These are phyloP conservation scores for Beris morrisii DNA, from an alignment of 2,888 invertebrate species.

Conservation along the genomic window DNA sequence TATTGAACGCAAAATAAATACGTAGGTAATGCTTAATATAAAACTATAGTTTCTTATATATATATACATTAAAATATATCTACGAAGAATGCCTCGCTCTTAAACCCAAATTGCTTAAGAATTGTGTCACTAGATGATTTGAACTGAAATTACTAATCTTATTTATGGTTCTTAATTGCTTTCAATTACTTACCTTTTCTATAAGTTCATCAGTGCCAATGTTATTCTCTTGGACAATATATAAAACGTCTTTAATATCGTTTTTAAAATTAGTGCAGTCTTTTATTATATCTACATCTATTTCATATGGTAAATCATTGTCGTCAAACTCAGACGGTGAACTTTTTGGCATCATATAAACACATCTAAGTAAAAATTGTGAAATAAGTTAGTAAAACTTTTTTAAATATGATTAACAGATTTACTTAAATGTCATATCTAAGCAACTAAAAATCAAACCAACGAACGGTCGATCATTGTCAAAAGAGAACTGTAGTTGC, in stretches of 20 bases:
- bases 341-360: constrained; percentile 41
- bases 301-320: constrained; percentile 39
- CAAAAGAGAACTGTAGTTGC: constrained; percentile 54
- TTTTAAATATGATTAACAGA: neutral
- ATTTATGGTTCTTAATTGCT: neutral
- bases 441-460: constrained; percentile 42
- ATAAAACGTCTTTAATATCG: constrained; percentile 40
- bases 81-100: constrained; percentile 18
- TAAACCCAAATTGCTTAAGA: constrained; percentile 24
- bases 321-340: constrained; percentile 20
- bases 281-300: constrained; percentile 41
- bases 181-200: constrained; percentile 36
- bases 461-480: constrained; percentile 41
- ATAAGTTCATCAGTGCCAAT: constrained; percentile 25
- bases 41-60: constrained; percentile 1
- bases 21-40: constrained; percentile 2
- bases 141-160: constrained; percentile 28
- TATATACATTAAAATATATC: constrained; percentile 20
- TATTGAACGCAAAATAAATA: too few relatives aligned
- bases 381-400: constrained; percentile 4
- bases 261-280: constrained; percentile 40
- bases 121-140: constrained; percentile 27
- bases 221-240: constrained; percentile 32
- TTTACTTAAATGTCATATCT: constrained; percentile 41
- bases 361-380: constrained; percentile 39